These are phyloP conservation scores for Ridgeia piscesae DNA, from an alignment of 1,140 invertebrate species.

Conservation along the genomic window DNA sequence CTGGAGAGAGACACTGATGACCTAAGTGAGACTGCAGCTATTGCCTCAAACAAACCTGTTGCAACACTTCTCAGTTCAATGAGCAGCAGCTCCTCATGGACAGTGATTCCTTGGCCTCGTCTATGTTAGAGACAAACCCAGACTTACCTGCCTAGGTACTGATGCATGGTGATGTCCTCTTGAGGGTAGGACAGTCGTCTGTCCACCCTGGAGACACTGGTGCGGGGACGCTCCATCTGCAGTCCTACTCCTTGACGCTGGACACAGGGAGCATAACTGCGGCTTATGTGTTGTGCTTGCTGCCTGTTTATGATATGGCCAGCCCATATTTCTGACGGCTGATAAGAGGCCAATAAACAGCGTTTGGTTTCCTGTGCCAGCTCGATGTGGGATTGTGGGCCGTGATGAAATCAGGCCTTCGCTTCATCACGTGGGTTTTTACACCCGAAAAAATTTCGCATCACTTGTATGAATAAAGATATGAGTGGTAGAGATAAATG, in stretches of 20 bases:
- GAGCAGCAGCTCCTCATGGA: background rate
- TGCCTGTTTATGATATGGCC: conserved; percentile 4
- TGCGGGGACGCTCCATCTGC: background rate
- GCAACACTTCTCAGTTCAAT: background rate
- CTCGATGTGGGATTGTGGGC: background rate
- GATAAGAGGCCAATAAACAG: background rate
- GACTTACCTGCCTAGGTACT: background rate
- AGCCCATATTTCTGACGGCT: background rate
- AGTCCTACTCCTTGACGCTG: background rate
- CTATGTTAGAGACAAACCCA: background rate
- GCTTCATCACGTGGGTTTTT: background rate
- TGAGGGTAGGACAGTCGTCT: background rate
- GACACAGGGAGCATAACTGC: background rate
- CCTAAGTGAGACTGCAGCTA: background rate
- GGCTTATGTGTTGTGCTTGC: background rate
- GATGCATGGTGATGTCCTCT: background rate
- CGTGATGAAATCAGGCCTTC: background rate
- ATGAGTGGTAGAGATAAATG: background rate
- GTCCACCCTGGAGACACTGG: background rate
- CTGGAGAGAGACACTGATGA: background rate
- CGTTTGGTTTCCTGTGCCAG: background rate
- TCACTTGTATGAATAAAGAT: background rate
- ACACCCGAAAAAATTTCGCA: background rate
- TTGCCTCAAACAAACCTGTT: background rate
- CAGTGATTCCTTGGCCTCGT: background rate